Conservation (phyloP, 2,113 vertebrate species). For the Podarcis muralis region DNA sequence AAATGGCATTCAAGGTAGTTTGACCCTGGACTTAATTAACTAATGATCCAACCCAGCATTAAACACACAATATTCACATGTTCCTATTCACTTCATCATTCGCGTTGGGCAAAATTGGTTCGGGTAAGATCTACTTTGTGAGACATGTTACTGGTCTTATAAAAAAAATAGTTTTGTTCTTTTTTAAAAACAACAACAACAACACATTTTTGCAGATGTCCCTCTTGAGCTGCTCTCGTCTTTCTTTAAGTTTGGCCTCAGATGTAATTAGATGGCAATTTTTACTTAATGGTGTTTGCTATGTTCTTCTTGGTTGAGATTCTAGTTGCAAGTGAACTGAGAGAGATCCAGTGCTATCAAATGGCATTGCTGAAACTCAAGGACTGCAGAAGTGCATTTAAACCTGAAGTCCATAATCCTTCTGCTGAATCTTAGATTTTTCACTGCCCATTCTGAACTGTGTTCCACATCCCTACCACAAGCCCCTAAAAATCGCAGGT, state of each 20-base stretch:
- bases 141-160: not conserved
- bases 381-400: not conserved
- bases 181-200: no score
- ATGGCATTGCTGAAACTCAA: conserved; percentile 6
- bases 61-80: not conserved
- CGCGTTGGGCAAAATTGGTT: not conserved
- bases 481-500: not conserved
- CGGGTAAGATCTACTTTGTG: not conserved
- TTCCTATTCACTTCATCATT: not conserved
- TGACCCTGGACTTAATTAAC: not conserved
- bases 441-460: conserved; percentile 3
- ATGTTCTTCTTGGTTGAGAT: not conserved
- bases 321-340: not conserved
- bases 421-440: not conserved
- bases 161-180: no score
- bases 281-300: not conserved
- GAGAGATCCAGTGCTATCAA: not conserved
- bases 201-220: not conserved
- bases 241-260: not conserved
- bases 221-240: not conserved
- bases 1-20: not conserved
- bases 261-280: not conserved
- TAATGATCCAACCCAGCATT: not conserved
- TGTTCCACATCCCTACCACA: not conserved
- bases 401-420: not conserved